Percentiles rank a stretch among this genome's conserved stretches.
Evolutionary conservation across 2,888 invertebrate genomes (phyloP).

Genomic region (Iselma pallidipennis): DNA sequence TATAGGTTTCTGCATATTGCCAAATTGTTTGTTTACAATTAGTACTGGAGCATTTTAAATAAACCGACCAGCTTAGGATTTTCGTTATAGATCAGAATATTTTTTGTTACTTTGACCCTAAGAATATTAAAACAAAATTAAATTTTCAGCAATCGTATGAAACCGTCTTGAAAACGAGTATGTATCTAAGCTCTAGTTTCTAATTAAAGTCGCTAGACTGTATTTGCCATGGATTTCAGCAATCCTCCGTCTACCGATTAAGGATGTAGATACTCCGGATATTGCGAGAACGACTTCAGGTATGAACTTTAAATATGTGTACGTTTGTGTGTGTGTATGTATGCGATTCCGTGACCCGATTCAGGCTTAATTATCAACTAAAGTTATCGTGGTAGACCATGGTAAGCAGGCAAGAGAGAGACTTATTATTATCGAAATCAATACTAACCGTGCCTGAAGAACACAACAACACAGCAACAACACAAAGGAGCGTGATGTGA

Average conservation of each 20-base stretch:
- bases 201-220: background rate
- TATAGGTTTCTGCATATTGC: no score
- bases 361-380: slow-evolving; percentile 20
- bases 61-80: no score
- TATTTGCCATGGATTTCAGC: background rate
- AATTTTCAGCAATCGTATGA: no score
- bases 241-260: background rate
- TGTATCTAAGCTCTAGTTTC: background rate
- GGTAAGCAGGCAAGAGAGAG: slow-evolving; percentile 16
- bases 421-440: slow-evolving; percentile 29
- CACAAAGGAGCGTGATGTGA: slow-evolving; percentile 25
- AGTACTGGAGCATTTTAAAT: no score
- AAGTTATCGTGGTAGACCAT: slow-evolving; percentile 19
- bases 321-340: slow-evolving; percentile 3
- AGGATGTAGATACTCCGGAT: background rate
- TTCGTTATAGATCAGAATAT: no score
- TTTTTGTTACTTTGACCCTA: no score
- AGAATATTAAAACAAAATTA: no score
- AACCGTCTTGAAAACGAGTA: no score
- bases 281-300: background rate
- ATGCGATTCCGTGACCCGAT: slow-evolving; percentile 12
- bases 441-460: slow-evolving; percentile 18
- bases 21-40: no score
- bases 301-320: background rate
- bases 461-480: slow-evolving; percentile 15